These are phyloP conservation scores for Bicyclus anynana DNA, from an alignment of 1,140 invertebrate genomes.

Conservation along the genomic window DNA sequence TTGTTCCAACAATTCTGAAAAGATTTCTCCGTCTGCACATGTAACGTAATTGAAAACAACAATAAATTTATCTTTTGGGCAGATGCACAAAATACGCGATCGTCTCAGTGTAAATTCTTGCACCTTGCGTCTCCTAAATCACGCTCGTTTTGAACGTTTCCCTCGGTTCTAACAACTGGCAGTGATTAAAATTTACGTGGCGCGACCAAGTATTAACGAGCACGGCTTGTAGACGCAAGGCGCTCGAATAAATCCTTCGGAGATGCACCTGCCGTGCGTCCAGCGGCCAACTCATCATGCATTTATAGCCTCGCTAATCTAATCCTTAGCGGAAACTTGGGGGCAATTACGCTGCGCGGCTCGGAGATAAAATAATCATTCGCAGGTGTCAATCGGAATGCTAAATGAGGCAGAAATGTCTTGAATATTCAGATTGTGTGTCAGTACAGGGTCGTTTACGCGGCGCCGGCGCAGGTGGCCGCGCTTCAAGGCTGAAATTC, in stretches of 20 bases:
- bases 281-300: slow-evolving; percentile 16
- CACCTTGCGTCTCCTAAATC: slow-evolving; percentile 62
- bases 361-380: slow-evolving; percentile 39
- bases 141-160: slow-evolving; percentile 66
- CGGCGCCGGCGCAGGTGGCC: slow-evolving; percentile 75
- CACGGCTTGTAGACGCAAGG: slow-evolving; percentile 54
- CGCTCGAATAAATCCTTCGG: slow-evolving; percentile 68
- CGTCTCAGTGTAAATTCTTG: slow-evolving; percentile 42
- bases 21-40: background rate
- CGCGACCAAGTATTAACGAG: slow-evolving; percentile 71
- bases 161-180: slow-evolving; percentile 66
- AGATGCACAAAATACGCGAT: slow-evolving; percentile 26
- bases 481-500: slow-evolving; percentile 76
- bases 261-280: slow-evolving; percentile 60
- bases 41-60: slow-evolving; percentile 12
- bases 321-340: slow-evolving; percentile 13
- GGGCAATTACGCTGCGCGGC: slow-evolving; percentile 9
- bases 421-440: slow-evolving; percentile 76
- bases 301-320: slow-evolving; percentile 23
- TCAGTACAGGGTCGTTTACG: slow-evolving; percentile 73
- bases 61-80: slow-evolving; percentile 22
- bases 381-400: slow-evolving; percentile 68
- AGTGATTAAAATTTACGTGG: slow-evolving; percentile 75
- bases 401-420: slow-evolving; percentile 63
- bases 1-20: too few species aligned